phyloP scores from a whole-genome alignment of 2,797 vertebrate genomes.

The Peromyscus attwateri region DNA sequence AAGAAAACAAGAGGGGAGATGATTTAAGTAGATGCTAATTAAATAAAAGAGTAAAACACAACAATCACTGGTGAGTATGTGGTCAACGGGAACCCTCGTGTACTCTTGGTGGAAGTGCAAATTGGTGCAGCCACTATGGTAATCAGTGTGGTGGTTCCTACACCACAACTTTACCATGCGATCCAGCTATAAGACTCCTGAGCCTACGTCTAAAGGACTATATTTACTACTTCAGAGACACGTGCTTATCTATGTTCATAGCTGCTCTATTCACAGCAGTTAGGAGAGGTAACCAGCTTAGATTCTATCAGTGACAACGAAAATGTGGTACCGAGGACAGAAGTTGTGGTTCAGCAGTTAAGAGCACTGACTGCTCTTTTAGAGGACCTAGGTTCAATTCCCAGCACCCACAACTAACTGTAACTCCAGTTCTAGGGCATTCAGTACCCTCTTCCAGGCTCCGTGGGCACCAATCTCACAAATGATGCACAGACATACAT shows the following conservation, averaged over 20 bases:
- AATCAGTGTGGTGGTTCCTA: neutral
- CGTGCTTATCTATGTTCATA: neutral
- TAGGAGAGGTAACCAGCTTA: neutral
- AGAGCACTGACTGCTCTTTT: neutral
- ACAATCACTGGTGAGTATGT: neutral
- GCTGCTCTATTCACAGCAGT: neutral
- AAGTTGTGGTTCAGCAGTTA: neutral
- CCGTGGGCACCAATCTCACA: neutral
- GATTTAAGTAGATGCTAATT: neutral
- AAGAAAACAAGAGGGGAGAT: neutral
- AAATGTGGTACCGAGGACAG: neutral
- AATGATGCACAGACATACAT: neutral
- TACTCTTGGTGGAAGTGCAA: neutral
- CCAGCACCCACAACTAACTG: neutral
- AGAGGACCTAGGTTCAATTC: neutral
- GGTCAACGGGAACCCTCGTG: neutral
- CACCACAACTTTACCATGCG: neutral
- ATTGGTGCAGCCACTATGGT: neutral
- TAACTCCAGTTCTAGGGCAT: neutral
- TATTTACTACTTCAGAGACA: neutral
- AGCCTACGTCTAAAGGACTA: neutral
- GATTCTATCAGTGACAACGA: neutral
- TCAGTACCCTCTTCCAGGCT: neutral
- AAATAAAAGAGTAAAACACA: neutral
- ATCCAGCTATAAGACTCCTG: neutral